These are phyloP conservation scores for Suricata suricatta DNA, from an alignment of 2,113 vertebrate species.

Conservation along the genomic window DNA sequence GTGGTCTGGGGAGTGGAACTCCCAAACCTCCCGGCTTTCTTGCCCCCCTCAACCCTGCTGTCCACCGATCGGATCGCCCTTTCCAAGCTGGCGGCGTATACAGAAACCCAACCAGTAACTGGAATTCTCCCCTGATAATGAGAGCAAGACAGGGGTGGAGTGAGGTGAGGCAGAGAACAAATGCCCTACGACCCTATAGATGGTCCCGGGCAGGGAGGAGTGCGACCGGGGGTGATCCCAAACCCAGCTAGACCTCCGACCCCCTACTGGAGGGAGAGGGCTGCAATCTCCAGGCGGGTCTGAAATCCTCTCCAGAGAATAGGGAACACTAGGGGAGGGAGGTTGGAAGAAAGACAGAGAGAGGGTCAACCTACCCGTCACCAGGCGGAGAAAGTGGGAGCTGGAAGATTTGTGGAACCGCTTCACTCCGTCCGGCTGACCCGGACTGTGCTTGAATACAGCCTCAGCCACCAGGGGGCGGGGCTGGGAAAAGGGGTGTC, in stretches of 20 bases:
- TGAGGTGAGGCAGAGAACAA: neutral
- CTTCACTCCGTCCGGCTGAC: neutral
- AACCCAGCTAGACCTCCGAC: neutral
- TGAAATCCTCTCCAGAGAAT: neutral
- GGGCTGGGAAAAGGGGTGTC: neutral
- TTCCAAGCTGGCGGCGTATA: neutral
- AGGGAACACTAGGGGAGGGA: neutral
- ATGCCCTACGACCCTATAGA: neutral
- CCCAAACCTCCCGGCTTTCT: neutral
- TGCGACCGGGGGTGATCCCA: neutral
- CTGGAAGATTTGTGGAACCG: neutral
- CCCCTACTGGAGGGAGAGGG: neutral
- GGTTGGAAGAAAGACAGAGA: neutral
- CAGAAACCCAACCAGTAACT: neutral
- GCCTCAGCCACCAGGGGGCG: neutral
- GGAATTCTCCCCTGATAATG: neutral
- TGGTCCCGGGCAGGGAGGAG: neutral
- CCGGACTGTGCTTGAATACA: neutral
- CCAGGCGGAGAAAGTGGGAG: neutral
- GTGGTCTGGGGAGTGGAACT: neutral
- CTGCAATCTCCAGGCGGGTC: neutral
- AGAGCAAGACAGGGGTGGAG: neutral
- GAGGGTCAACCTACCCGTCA: neutral
- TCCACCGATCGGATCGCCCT: neutral
- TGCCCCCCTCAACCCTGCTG: rapidly evolving